These are phyloP conservation scores for Melitaea athalia DNA, from an alignment of 2,888 invertebrate genomes.

Conservation along the genomic window DNA sequence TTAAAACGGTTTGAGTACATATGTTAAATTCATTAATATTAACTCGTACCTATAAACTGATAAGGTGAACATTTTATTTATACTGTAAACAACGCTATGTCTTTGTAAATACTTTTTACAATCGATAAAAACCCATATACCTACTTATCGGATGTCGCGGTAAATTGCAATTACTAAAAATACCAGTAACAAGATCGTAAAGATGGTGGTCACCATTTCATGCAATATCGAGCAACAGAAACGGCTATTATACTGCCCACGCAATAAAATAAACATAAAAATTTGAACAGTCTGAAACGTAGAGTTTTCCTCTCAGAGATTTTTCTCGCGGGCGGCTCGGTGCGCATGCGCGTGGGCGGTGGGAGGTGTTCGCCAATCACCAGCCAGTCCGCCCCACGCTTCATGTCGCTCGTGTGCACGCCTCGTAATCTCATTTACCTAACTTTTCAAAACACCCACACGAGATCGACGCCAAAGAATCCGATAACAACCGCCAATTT, in stretches of 20 bases:
- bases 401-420: slow-evolving; percentile 57
- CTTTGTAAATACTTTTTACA: not conserved
- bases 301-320: slow-evolving; percentile 68
- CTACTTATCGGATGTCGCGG: not conserved
- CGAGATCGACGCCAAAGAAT: slow-evolving; percentile 39
- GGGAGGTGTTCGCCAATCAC: slow-evolving; percentile 81
- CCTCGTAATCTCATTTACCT: slow-evolving; percentile 49
- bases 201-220: slow-evolving; percentile 50
- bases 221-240: slow-evolving; percentile 48
- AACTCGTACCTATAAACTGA: slow-evolving; percentile 14
- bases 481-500: slow-evolving; percentile 32
- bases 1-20: slow-evolving; percentile 7
- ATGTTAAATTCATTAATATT: slow-evolving; percentile 16
- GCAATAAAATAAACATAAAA: slow-evolving; percentile 61
- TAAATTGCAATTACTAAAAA: slow-evolving; percentile 9
- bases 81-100: not conserved
- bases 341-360: slow-evolving; percentile 79
- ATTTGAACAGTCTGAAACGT: slow-evolving; percentile 54
- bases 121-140: not conserved
- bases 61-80: slow-evolving; percentile 2
- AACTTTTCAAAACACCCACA: slow-evolving; percentile 48
- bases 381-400: slow-evolving; percentile 72
- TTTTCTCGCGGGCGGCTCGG: slow-evolving; percentile 65
- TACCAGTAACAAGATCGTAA: slow-evolving; percentile 23
- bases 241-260: slow-evolving; percentile 60